Evolutionary conservation across 2,797 vertebrate genomes (phyloP).

Genomic region (Cirrhinus molitorella): DNA sequence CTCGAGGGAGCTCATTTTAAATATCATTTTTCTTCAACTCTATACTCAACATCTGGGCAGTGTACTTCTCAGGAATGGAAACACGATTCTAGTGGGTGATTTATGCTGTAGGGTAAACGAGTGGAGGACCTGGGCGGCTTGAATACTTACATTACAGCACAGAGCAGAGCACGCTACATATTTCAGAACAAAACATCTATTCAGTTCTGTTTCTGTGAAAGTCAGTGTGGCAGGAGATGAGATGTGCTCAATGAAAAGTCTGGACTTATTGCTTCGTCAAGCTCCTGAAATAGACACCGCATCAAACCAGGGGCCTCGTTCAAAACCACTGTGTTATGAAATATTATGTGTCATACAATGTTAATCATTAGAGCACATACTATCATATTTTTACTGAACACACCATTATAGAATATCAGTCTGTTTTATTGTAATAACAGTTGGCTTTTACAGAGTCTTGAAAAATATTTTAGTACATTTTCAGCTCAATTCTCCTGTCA

Average conservation of each 20-base stretch:
- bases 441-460: conserved; percentile 3
- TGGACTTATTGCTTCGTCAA: background rate
- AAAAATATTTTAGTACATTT: conserved; percentile 7
- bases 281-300: conserved; percentile 10
- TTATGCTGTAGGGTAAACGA: conserved; percentile 34
- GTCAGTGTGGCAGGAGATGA: background rate
- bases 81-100: conserved; percentile 26
- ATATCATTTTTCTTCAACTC: background rate
- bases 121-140: conserved; percentile 3
- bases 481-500: background rate
- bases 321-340: background rate
- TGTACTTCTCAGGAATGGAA: conserved; percentile 35
- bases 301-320: background rate
- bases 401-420: background rate
- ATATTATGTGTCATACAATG: background rate
- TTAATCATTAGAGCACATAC: background rate
- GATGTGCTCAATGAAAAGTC: conserved; percentile 18
- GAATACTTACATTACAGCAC: conserved; percentile 37
- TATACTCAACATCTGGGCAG: conserved; percentile 22
- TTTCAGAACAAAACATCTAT: conserved; percentile 42
- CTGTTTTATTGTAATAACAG: background rate
- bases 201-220: conserved; percentile 24
- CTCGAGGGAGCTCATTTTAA: conserved; percentile 8
- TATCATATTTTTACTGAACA: background rate
- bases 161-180: background rate